Base-by-base conservation (phyloP, 2,888 invertebrate genomes). In the Sphaeridia pumilis region DNA sequence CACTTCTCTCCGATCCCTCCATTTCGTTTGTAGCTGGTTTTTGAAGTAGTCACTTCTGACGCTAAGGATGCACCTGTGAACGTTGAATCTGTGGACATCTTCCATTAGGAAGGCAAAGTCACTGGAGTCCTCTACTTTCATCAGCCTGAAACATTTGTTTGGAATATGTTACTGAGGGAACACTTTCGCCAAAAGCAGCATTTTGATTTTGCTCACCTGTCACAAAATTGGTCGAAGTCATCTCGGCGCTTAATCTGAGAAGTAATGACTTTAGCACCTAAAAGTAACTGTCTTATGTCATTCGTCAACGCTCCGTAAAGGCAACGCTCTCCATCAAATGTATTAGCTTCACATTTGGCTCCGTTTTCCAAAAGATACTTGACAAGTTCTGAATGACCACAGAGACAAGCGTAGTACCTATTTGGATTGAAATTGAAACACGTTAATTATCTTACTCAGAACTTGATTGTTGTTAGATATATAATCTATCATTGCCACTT, bases 281-380 rank as follows among this genome's bases (percentile, higher is more conserved):
- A 65, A 22, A 76, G 67, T 7, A 73, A 56, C 48, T 69, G 69
- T 42, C 73, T 65, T 24, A 76, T 75, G 22, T 70, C 69, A 56
- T 72, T 68, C 28, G 68, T 74, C 49, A 76, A 67, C 3, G 75
- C 74, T 2, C 75, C 75, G 63, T 76, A 76, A 14, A 76, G 62
- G 65, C 75, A 75, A 4, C 75, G 67, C 64, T 76, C 75, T 1
- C 75, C 75, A 64, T 76, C 75, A 68, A 75, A 76, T 4, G 75
- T 75, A 60, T 74, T 73, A 0, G 72, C 72, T 58, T 75, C 74
- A 69, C 75, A 75, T 26, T 69, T 66, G 3, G 74, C 75, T 17
- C 75, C 74, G 64, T 69, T 69, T 49, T 69, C 69, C 24, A 75
- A 66, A 2, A 75, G 65, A 64, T 72, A 75, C 54, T 70, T 66